Evolutionary conservation across 2,797 vertebrate genomes (phyloP).

Genomic region (Sitta carolinensis): DNA sequence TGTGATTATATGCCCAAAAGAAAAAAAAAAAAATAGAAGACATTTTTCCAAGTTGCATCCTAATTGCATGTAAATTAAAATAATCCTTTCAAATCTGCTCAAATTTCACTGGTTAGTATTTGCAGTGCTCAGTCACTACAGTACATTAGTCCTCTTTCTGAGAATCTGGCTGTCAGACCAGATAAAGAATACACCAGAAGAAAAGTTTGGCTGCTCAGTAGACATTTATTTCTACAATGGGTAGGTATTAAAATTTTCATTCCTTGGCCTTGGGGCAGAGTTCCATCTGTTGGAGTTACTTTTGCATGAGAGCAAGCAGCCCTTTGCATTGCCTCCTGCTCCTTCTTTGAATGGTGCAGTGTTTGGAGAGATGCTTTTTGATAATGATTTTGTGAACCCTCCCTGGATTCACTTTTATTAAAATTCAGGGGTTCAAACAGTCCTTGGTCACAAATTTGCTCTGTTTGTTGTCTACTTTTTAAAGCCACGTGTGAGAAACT

Average conservation of each 20-base stretch:
- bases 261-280: not conserved
- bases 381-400: not conserved
- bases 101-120: not conserved
- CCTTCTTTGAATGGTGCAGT: not conserved
- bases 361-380: not conserved
- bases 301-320: not conserved
- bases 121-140: not conserved
- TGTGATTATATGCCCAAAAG: not conserved
- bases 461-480: not conserved
- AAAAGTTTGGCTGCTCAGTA: not conserved
- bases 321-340: not conserved
- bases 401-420: not conserved
- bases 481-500: not conserved
- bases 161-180: not conserved
- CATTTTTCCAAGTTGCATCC: not conserved
- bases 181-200: not conserved
- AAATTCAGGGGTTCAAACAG: not conserved
- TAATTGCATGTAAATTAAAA: not conserved
- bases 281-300: conserved; percentile 17
- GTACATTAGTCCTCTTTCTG: not conserved
- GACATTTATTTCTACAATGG: not conserved
- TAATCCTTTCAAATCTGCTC: not conserved
- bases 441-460: not conserved
- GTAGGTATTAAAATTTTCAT: conserved; percentile 13
- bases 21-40: not conserved